Percentiles rank a stretch among this genome's conserved stretches.
These are phyloP conservation scores for Anser brachyrhynchus DNA, from an alignment of 2,113 vertebrate species.

Conservation along the genomic window DNA sequence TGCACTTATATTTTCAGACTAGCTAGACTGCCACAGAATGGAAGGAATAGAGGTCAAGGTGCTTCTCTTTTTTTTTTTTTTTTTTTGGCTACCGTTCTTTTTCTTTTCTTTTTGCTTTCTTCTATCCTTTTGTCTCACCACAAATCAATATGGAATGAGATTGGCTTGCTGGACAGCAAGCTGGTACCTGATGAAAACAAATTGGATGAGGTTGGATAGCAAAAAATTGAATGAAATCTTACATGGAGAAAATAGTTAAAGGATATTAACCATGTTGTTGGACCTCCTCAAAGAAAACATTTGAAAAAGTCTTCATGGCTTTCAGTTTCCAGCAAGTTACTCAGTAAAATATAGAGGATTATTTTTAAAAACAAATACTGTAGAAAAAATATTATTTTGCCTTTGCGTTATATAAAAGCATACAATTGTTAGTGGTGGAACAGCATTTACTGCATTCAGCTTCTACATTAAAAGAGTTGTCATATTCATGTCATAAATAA, in stretches of 20 bases:
- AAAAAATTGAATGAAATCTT: background rate
- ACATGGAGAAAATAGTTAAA: background rate
- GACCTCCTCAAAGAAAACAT: background rate
- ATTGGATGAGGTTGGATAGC: background rate
- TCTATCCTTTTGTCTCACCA: background rate
- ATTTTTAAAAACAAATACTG: background rate
- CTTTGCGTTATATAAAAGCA: background rate
- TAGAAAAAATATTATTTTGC: background rate
- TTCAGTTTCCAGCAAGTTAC: background rate
- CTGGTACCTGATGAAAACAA: background rate
- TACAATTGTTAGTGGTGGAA: background rate
- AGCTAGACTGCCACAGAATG: background rate
- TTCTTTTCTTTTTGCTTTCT: background rate
- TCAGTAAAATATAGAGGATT: background rate
- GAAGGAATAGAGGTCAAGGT: background rate
- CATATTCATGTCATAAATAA: constrained; percentile 46
- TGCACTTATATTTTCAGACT: background rate
- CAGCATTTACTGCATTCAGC: background rate
- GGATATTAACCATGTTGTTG: background rate
- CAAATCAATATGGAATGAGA: constrained; percentile 9
- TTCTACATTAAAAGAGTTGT: constrained; percentile 8
- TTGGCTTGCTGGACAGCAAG: background rate
- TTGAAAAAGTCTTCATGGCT: background rate
- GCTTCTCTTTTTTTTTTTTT: background rate
- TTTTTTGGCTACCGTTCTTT: background rate